Evolutionary conservation across 1,140 invertebrate species (phyloP).

Genomic region (Anagrus nilaparvatae): DNA sequence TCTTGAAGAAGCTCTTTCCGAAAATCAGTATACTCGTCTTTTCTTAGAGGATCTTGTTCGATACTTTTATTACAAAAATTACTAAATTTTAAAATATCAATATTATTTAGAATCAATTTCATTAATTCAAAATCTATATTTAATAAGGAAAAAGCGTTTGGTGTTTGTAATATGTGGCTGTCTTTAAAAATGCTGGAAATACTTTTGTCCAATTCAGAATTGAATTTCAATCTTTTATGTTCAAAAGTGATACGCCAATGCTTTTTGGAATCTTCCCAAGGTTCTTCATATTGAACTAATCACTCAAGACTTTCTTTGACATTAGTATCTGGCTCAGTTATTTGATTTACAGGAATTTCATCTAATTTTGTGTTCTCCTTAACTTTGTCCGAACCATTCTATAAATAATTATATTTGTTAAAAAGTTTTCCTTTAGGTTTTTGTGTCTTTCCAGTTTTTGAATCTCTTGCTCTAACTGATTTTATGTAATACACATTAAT

Average conservation of each 20-base stretch:
- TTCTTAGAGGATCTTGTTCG: not conserved
- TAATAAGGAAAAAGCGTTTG: slow-evolving; percentile 1
- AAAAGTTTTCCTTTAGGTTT: slow-evolving; percentile 6
- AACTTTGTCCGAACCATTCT: not conserved
- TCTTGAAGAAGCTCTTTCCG: not conserved
- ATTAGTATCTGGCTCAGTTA: not conserved
- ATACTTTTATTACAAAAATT: slow-evolving; percentile 1
- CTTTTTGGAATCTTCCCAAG: slow-evolving; percentile 4
- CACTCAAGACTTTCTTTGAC: slow-evolving; percentile 3
- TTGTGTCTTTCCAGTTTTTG: too few species aligned
- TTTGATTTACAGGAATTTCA: not conserved
- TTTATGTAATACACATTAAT: slow-evolving; percentile 1
- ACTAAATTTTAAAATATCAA: not conserved
- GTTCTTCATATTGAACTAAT: slow-evolving; percentile 1
- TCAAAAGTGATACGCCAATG: slow-evolving; percentile 1
- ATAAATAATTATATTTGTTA: slow-evolving; percentile 9
- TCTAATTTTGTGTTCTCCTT: not conserved
- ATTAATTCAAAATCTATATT: slow-evolving; percentile 1
- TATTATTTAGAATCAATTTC: not conserved
- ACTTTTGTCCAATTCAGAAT: not conserved
- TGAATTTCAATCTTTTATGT: not conserved
- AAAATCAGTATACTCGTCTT: slow-evolving; percentile 1
- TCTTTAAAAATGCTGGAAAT: not conserved
- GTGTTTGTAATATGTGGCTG: slow-evolving; percentile 8
- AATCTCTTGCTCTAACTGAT: not conserved